Conservation (phyloP, 2,888 invertebrate species). For the Tortrix viridana region DNA sequence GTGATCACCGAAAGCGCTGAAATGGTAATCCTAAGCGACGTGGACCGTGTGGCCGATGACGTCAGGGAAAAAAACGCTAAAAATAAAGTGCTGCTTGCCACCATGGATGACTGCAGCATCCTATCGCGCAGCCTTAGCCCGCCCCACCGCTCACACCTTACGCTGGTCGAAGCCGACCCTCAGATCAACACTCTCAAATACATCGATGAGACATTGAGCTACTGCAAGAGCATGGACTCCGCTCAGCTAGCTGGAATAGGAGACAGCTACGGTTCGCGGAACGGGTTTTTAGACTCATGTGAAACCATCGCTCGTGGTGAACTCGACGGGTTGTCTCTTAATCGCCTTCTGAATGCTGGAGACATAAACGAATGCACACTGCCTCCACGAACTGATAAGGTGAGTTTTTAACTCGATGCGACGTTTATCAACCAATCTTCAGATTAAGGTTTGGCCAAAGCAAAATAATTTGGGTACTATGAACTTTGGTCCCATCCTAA, state of each 20-base stretch:
- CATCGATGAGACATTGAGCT: constrained; percentile 84
- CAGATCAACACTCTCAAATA: constrained; percentile 85
- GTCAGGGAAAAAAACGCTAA: constrained; percentile 77
- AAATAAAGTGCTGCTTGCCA: constrained; percentile 79
- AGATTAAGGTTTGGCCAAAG: no score
- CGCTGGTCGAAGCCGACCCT: constrained; percentile 76
- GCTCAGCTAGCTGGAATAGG: constrained; percentile 78
- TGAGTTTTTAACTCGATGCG: constrained; percentile 39
- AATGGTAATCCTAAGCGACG: constrained; percentile 86
- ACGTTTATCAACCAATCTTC: neutral
- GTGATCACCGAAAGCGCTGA: constrained; percentile 88
- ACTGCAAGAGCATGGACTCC: constrained; percentile 79
- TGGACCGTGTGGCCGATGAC: constrained; percentile 70
- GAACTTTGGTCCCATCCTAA: no score
- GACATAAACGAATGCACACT: constrained; percentile 76
- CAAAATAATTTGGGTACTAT: no score
- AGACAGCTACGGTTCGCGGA: constrained; percentile 77
- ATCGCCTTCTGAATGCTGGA: constrained; percentile 55
- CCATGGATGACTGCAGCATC: constrained; percentile 82
- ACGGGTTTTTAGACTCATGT: constrained; percentile 75
- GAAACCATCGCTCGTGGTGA: constrained; percentile 78
- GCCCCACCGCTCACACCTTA: constrained; percentile 70
- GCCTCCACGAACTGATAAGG: constrained; percentile 69
- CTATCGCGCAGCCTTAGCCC: constrained; percentile 78
- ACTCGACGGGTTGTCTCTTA: constrained; percentile 63